phyloP scores from a whole-genome alignment of 1,140 invertebrate species.

The Penaeus chinensis region DNA sequence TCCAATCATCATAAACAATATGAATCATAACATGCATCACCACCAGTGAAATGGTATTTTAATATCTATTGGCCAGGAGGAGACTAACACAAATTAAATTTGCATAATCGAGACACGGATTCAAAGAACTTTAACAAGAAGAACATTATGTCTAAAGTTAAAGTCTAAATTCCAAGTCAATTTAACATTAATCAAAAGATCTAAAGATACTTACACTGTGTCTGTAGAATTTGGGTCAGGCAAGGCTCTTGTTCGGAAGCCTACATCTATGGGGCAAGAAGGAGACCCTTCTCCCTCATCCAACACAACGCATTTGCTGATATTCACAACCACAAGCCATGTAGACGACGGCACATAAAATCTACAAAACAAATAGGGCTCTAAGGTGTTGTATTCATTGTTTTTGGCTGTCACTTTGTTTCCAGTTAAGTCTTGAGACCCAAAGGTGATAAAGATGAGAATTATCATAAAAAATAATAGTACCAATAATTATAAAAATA shows the following conservation, averaged over 20 bases:
- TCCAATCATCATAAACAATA: no score
- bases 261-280: constrained; percentile 43
- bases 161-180: background rate
- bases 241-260: constrained; percentile 53
- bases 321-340: constrained; percentile 57
- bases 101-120: no score
- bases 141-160: no score
- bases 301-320: constrained; percentile 44
- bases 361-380: constrained; percentile 7
- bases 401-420: background rate
- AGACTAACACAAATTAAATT: no score
- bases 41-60: no score
- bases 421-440: background rate
- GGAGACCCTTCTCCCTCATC: constrained; percentile 11
- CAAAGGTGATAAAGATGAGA: background rate
- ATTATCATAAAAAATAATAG: constrained; percentile 1
- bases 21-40: no score
- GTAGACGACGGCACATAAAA: constrained; percentile 54
- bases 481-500: no score
- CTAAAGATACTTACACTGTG: constrained; percentile 52
- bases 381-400: no score
- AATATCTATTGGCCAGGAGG: no score
- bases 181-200: background rate
- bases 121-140: no score
- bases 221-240: constrained; percentile 49